Percentiles rank a stretch among this genome's conserved stretches.
Evolutionary conservation across 2,113 vertebrate species (phyloP).

Genomic region (Copsychus sechellarum): DNA sequence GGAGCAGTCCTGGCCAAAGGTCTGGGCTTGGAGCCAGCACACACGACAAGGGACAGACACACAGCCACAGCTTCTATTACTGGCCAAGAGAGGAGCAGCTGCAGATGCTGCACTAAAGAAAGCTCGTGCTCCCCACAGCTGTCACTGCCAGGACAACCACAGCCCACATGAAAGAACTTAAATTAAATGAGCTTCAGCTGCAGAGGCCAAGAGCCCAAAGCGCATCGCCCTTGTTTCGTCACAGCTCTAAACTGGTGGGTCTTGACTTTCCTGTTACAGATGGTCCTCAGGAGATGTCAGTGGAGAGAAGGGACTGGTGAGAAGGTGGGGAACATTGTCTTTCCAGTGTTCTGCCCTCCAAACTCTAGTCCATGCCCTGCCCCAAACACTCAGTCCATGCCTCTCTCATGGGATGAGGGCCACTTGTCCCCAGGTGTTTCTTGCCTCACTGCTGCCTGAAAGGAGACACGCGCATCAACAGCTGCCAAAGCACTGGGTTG

Average conservation of each 20-base stretch:
- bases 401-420: background rate
- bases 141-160: conserved; percentile 1
- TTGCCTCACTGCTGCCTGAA: background rate
- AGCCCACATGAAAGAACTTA: conserved; percentile 25
- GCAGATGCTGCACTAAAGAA: conserved; percentile 39
- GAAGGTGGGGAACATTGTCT: background rate
- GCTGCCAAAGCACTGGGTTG: background rate
- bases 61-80: background rate
- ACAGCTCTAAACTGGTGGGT: background rate
- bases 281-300: background rate
- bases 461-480: background rate
- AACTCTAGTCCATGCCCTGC: background rate
- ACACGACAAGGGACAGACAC: accelerated
- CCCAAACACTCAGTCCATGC: background rate
- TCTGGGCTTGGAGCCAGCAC: background rate
- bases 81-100: background rate
- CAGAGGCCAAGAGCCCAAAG: background rate
- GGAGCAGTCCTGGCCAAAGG: background rate
- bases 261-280: background rate
- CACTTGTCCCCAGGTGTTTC: background rate
- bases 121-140: background rate
- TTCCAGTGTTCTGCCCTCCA: background rate
- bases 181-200: conserved; percentile 18
- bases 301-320: background rate
- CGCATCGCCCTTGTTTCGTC: background rate